Evolutionary conservation across 2,797 vertebrate genomes (phyloP).

Genomic region (Macropus fuliginosus): DNA sequence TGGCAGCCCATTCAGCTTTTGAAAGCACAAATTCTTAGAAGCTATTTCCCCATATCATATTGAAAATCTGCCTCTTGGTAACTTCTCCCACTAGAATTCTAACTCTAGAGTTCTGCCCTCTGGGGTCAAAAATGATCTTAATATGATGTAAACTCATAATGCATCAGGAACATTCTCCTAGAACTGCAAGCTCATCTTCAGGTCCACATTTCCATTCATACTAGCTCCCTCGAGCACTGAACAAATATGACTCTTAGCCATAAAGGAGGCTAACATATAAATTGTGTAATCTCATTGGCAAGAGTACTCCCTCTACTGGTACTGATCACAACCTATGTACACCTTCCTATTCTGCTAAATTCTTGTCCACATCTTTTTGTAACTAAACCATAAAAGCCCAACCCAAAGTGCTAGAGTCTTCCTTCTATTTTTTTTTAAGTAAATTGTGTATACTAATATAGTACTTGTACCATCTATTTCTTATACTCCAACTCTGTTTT

Average conservation of each 20-base stretch:
- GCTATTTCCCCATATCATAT: not conserved
- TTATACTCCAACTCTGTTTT: not conserved
- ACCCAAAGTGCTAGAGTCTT: not conserved
- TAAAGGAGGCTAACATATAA: not conserved
- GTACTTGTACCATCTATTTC: not conserved
- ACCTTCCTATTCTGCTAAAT: not conserved
- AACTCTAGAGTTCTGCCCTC: not conserved
- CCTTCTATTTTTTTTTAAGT: not conserved
- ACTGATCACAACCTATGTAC: not conserved
- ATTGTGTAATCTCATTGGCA: not conserved
- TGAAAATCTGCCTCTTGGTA: not conserved
- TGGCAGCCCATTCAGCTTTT: not conserved
- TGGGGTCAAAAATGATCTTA: not conserved
- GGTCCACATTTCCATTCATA: not conserved
- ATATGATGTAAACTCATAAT: not conserved
- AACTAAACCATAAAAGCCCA: not conserved
- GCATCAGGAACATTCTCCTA: not conserved
- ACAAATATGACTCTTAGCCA: not conserved
- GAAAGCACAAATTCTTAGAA: not conserved
- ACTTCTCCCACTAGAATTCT: not conserved
- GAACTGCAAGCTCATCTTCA: not conserved
- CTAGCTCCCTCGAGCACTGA: not conserved
- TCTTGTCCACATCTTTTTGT: not conserved
- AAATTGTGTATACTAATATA: not conserved
- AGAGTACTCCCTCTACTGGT: slow-evolving; percentile 1